phyloP scores from a whole-genome alignment of 2,797 vertebrate genomes.

The Enteromius afrohamiltoni region DNA sequence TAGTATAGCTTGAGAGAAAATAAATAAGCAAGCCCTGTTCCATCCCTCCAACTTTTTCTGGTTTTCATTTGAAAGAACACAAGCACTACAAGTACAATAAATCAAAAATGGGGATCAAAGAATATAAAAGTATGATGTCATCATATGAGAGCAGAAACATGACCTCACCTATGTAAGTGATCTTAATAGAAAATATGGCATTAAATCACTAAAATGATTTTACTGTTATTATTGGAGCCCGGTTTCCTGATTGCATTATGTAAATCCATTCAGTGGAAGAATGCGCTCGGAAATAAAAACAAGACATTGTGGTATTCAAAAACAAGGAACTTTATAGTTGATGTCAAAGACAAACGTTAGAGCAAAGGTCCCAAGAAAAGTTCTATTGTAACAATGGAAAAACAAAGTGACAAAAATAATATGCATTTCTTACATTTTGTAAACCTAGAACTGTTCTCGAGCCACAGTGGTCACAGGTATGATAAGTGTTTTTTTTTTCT shows the following conservation, averaged over 20 bases:
- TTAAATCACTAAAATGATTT: background rate
- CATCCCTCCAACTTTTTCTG: background rate
- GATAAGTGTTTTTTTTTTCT: constrained; percentile 72
- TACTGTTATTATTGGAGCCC: background rate
- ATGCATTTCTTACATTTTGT: constrained; percentile 79
- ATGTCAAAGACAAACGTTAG: constrained; percentile 88
- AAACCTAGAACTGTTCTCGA: constrained; percentile 82
- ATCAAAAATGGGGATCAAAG: constrained; percentile 4
- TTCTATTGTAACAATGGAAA: constrained; percentile 82
- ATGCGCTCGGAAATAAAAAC: constrained; percentile 66
- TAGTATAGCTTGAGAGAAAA: too few species aligned
- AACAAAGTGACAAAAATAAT: constrained; percentile 72
- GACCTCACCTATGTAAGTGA: background rate
- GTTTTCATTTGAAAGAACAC: background rate
- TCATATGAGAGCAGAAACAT: background rate
- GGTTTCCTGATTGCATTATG: background rate
- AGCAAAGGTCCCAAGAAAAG: constrained; percentile 78
- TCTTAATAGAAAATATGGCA: background rate
- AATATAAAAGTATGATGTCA: background rate
- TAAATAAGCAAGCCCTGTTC: background rate
- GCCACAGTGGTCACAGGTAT: constrained; percentile 85
- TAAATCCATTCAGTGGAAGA: background rate
- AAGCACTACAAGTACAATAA: background rate
- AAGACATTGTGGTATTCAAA: constrained; percentile 78
- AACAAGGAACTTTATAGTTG: constrained; percentile 88